Evolutionary conservation across 2,888 invertebrate genomes (phyloP).

Genomic region (Pherbina coryleti): DNA sequence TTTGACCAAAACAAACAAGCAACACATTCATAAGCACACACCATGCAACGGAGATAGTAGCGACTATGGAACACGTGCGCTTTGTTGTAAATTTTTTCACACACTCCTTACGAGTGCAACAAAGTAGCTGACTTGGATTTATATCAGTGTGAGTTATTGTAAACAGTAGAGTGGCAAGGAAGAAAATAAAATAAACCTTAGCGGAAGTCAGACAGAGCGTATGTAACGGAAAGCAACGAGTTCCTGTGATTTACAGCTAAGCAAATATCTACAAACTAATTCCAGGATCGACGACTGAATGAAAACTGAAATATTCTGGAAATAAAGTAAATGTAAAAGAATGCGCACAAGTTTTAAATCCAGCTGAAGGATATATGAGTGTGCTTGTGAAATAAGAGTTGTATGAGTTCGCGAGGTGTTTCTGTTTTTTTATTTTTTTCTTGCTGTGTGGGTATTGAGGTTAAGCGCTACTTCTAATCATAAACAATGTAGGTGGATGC

Average conservation of each 20-base stretch:
- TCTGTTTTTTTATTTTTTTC: background rate
- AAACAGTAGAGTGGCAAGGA: background rate
- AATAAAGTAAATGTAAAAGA: conserved; percentile 22
- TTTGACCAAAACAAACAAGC: conserved; percentile 59
- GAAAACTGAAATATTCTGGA: conserved; percentile 13
- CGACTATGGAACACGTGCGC: background rate
- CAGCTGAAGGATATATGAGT: conserved; percentile 30
- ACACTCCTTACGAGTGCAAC: background rate
- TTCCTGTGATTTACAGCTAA: conserved; percentile 63
- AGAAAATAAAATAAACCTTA: background rate
- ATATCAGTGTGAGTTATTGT: background rate
- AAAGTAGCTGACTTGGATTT: background rate
- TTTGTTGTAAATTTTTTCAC: background rate
- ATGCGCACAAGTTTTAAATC: conserved; percentile 9
- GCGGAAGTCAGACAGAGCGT: background rate
- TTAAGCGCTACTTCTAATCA: no score
- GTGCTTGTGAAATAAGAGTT: background rate
- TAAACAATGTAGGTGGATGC: background rate
- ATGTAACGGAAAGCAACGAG: conserved; percentile 48
- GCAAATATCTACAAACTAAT: conserved; percentile 53
- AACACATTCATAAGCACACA: conserved; percentile 48
- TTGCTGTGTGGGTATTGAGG: no score
- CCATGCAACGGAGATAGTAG: conserved; percentile 38
- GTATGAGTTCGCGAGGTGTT: background rate
- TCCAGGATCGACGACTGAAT: conserved; percentile 16